phyloP scores from a whole-genome alignment of 2,113 vertebrate species.

The Triplophysa rosa region DNA sequence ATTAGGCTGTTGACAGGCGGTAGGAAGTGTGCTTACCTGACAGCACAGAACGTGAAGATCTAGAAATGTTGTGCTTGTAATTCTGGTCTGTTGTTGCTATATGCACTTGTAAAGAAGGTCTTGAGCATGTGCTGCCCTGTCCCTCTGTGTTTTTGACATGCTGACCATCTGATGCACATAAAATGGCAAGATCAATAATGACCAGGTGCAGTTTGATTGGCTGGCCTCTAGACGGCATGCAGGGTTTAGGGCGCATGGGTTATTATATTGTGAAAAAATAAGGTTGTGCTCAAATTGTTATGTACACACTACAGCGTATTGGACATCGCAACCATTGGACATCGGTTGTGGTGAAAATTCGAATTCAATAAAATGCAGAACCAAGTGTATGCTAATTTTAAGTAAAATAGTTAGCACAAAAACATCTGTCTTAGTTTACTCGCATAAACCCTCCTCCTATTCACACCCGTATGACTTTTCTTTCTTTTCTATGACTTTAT shows the following conservation, averaged over 20 bases:
- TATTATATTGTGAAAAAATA: not conserved
- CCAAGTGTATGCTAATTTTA: too few species aligned
- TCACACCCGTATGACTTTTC: too few species aligned
- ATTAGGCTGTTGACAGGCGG: constrained; percentile 23
- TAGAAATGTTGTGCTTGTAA: not conserved
- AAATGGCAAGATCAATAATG: not conserved
- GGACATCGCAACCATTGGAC: too few species aligned
- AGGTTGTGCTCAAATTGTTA: not conserved
- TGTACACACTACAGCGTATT: too few species aligned
- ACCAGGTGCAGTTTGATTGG: not conserved
- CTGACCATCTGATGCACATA: not conserved
- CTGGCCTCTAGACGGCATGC: not conserved
- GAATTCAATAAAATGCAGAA: too few species aligned
- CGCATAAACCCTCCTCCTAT: too few species aligned
- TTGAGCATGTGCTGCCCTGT: not conserved
- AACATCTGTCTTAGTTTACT: too few species aligned
- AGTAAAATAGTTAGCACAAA: too few species aligned
- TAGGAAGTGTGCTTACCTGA: constrained; percentile 52
- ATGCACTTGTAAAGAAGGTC: not conserved
- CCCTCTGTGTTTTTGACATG: not conserved
- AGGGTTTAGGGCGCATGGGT: not conserved
- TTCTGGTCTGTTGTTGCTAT: not conserved
- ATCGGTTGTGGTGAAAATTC: too few species aligned
- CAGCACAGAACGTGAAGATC: not conserved
- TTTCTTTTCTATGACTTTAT: too few species aligned